Conservation (phyloP, 1,140 invertebrate genomes). For the Dendrolimus kikuchii region DNA sequence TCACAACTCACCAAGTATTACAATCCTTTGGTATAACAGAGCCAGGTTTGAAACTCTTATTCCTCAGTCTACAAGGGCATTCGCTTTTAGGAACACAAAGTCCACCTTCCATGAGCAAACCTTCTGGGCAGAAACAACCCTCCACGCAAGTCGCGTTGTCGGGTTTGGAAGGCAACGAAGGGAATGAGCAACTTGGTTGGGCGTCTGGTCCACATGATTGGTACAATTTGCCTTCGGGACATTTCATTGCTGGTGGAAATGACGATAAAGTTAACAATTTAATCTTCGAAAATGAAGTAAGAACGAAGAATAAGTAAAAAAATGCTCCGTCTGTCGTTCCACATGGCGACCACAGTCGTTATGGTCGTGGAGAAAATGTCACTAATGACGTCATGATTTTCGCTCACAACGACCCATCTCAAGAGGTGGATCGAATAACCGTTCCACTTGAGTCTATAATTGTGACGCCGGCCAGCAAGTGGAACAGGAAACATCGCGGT, state of each 20-base stretch:
- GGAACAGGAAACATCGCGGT: too few relatives aligned
- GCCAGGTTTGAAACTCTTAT: constrained; percentile 83
- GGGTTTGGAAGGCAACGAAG: constrained; percentile 18
- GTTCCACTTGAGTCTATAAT: too few relatives aligned
- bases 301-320: too few relatives aligned
- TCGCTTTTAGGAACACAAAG: constrained; percentile 80
- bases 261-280: background rate
- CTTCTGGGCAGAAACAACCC: constrained; percentile 89
- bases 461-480: too few relatives aligned
- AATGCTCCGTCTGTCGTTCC: too few relatives aligned
- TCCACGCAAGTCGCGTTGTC: constrained; percentile 79
- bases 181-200: constrained; percentile 67
- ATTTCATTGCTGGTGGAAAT: constrained; percentile 76
- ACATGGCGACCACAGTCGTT: too few relatives aligned
- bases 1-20: constrained; percentile 81
- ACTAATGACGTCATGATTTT: too few relatives aligned
- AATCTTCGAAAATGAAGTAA: too few relatives aligned
- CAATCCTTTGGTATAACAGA: constrained; percentile 83
- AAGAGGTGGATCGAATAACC: too few relatives aligned
- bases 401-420: too few relatives aligned
- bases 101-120: constrained; percentile 80
- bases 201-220: constrained; percentile 77
- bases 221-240: constrained; percentile 79
- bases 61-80: constrained; percentile 86
- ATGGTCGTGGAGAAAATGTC: too few relatives aligned